A percentile compares a stretch with the other conserved stretches of the same genome.
Evolutionary conservation across 2,888 invertebrate genomes (phyloP).

Genomic region (Hypena proboscidalis): DNA sequence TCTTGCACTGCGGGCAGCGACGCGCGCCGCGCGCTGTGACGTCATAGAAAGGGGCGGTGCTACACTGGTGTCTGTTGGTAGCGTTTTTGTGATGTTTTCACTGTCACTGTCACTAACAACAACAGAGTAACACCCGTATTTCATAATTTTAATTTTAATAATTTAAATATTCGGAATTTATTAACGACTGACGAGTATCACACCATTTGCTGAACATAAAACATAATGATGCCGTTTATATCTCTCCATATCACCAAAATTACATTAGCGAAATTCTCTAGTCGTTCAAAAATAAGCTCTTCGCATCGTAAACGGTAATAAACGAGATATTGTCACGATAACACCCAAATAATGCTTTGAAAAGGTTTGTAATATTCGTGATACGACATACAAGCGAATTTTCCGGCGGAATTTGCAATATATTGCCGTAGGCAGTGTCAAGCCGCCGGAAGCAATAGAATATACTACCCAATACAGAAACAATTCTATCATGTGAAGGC

Average conservation of each 20-base stretch:
- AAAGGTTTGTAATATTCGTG: conserved; percentile 43
- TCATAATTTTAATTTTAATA: neutral
- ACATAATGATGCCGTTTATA: conserved; percentile 22
- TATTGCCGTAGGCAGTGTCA: conserved; percentile 34
- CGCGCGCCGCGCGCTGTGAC: too few species aligned
- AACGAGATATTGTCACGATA: conserved; percentile 51
- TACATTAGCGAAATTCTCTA: conserved; percentile 46
- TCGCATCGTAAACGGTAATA: conserved; percentile 48
- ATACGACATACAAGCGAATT: conserved; percentile 34
- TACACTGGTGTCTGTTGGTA: too few species aligned
- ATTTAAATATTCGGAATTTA: neutral
- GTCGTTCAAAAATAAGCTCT: conserved; percentile 45
- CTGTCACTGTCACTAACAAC: too few species aligned
- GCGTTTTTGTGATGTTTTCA: too few species aligned
- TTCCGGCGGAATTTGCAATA: conserved; percentile 39
- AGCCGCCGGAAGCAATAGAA: conserved; percentile 33
- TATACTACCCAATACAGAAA: conserved; percentile 37
- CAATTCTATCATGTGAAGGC: conserved; percentile 41
- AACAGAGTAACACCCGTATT: neutral
- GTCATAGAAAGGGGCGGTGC: too few species aligned
- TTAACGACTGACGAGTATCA: conserved; percentile 3
- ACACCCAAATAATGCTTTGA: conserved; percentile 55
- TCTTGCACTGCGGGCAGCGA: too few species aligned
- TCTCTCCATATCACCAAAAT: conserved; percentile 36
- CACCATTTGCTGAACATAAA: conserved; percentile 14